Base-by-base conservation (phyloP, 2,113 vertebrate genomes). In the Cacatua alba region DNA sequence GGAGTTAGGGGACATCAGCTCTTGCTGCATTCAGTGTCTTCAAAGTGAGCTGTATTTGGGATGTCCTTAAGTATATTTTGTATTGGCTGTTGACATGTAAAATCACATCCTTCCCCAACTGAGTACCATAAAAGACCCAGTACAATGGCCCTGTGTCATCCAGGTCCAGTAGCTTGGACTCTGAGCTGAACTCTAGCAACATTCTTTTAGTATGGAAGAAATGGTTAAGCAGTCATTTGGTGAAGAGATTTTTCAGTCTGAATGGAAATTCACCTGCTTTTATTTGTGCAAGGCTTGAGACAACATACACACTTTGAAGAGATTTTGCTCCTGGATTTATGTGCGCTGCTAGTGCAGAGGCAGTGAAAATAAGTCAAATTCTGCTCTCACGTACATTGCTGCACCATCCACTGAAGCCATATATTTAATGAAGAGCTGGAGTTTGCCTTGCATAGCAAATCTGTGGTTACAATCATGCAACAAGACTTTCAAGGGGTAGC, bases 361-460 rank as follows among this genome's bases (percentile, higher is more conserved):
- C 70, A 76, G 84, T 7, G 52, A 64, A 92, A 87, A 72, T 84
- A 71, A 94, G 72, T 94, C 87, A 94, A 78, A 91, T 48, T 9
- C 55, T 72, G 81, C 48, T 80, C 80, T 52, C 26, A 0, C 5
- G 11, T 59, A 33, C 29, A 3, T 17, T 39, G 46, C 86, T 82
- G 87, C 74, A 37, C 20, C 39, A 43, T 23, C 35, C 33, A 3
- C 43, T 28, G 26, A 28, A 89, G 64, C 23, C 31, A 2, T 37
- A 26, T 44, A 67, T 87, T 69, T 64, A 76, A 48, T 1, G 0
- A 60, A 41, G 59, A 92, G 43, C 35, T 68, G 85, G 57, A 77
- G 37, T 59, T 85, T 29, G 84, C 82, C 59, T 82, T 80, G 92
- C 79, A 21, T 26, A 43, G 71, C 39, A 82, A 52, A 82, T 43